These are phyloP conservation scores for Lamprologus callipterus DNA, from an alignment of 2,113 vertebrate species.

Conservation along the genomic window DNA sequence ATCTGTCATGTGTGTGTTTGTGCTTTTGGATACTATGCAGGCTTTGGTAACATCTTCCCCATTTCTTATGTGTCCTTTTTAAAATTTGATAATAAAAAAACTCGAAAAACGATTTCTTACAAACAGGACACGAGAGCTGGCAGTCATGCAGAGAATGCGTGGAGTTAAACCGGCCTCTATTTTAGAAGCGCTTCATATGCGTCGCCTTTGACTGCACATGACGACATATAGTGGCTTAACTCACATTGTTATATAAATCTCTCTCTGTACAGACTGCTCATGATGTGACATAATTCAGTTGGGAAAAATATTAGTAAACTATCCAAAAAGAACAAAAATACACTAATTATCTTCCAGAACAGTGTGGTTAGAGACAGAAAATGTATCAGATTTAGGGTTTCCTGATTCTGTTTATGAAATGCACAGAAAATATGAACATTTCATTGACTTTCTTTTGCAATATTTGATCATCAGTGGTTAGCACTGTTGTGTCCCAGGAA, in stretches of 20 bases:
- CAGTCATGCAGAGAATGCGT: constrained; percentile 1
- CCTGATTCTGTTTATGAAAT: background rate
- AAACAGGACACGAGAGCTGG: background rate
- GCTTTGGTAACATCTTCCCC: background rate
- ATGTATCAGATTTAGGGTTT: background rate
- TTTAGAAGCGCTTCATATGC: constrained; percentile 50
- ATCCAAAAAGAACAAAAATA: background rate
- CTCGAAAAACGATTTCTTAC: background rate
- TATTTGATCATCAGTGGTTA: rapidly evolving
- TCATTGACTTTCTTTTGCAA: rapidly evolving
- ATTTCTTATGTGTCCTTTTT: background rate
- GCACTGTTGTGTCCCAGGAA: background rate
- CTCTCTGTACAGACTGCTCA: background rate
- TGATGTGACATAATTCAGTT: background rate
- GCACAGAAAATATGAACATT: background rate
- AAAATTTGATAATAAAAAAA: background rate
- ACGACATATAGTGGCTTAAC: background rate
- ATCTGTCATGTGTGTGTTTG: background rate
- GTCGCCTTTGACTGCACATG: constrained; percentile 20
- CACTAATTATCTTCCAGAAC: rapidly evolving
- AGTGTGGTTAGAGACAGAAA: background rate
- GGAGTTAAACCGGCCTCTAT: constrained; percentile 30
- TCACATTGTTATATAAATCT: background rate
- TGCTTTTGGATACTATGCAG: background rate
- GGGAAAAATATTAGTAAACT: background rate